Base-by-base conservation (phyloP, 64 coral and sea anemone genomes). In the Stylophora pistillata region DNA sequence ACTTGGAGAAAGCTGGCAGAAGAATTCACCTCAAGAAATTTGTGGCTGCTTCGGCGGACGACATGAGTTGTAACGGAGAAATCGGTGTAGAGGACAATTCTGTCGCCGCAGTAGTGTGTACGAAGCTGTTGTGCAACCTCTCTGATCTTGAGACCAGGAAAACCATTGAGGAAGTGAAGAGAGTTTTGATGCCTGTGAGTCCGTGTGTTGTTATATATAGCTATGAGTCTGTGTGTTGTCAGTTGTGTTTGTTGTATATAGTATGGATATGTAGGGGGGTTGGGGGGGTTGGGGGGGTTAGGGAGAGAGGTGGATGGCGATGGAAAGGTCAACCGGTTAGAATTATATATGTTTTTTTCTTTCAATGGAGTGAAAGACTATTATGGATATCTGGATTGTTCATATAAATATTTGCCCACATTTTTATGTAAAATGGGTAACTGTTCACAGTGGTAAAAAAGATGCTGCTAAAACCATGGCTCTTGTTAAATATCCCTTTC, bases 121-220 rank as follows among this genome's bases (percentile, higher is more conserved):
- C 89, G 0, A 41, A 76, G 13, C 20, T 69, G 13, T 28, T 91
- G 79, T 91, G 89, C 10, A 76, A 55, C 5, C 20, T 91, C 17
- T 76, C 34, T 20, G 72, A 91, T 23, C 58, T 76, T 15, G 33
- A 79, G 59, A 16, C 59, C 17, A 60, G 16, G 29, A 59, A 85
- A 31, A 62, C 81, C 27, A 25, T 91, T 53, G 32, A 63, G 30
- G 89, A 91, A 76, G 64, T 91, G 32, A 85, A 91, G 21, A 72
- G 89, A 32, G 89, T 91, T 34, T 74, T 91, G 41, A 91, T 85
- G 64, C 89, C 89, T 47, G 89, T 91, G 64, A 66, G 81, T 92
- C 9, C 18, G 12, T 17, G 18, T 20, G 17, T 20, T 76, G 73
- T 41, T 12, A 15, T 16, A 18, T 53, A 41, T 1, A 21, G 23